Base-by-base conservation (phyloP, 2,113 vertebrate species). In the Thalassoma bifasciatum region DNA sequence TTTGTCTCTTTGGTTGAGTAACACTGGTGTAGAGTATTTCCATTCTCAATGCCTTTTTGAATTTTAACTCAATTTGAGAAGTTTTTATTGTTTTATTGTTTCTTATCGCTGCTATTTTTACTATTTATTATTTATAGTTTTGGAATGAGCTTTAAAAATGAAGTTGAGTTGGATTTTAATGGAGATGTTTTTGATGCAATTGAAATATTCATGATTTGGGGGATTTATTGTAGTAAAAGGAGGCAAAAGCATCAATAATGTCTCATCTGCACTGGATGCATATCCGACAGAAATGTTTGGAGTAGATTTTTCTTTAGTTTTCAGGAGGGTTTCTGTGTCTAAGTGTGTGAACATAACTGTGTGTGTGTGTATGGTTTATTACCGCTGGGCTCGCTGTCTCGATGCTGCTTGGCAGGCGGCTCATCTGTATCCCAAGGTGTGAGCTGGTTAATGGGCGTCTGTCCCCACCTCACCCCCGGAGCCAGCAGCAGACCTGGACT, bases 401-500 rank as follows among this genome's bases (percentile, higher is more conserved):
- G 93, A 92, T 97, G 97, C 90, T 98, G 98, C 90, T 99, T 99
- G 77, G 95, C 90, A 47, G 97, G 97, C 0, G 98, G 98, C 87
- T 99, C 98, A 72, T 99, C 98, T 3, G 97, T 99, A 86, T 99
- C 98, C 98, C 98, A 99, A 42, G 98, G 98, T 0, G 98, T 99
- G 86, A 96, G 95, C 94, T 99, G 98, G 93, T 99, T 99, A 94
- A 99, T 96, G 89, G 98, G 98, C 8, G 97, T 99, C 94, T 99
- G 98, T 83, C 98, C 98, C 98, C 98, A 99, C 88, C 98, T 94
- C 81, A 99, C 95, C 4, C 96, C 97, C 0, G 96, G 96, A 47
- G 97, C 95, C 82, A 99, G 93, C 75, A 95, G 90, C 74, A 94
- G 92, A 30, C 97, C 96, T 72, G 97, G 96, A 72, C 95, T 89